Conservation (phyloP, 1,140 invertebrate genomes). For the Asobara japonica region DNA sequence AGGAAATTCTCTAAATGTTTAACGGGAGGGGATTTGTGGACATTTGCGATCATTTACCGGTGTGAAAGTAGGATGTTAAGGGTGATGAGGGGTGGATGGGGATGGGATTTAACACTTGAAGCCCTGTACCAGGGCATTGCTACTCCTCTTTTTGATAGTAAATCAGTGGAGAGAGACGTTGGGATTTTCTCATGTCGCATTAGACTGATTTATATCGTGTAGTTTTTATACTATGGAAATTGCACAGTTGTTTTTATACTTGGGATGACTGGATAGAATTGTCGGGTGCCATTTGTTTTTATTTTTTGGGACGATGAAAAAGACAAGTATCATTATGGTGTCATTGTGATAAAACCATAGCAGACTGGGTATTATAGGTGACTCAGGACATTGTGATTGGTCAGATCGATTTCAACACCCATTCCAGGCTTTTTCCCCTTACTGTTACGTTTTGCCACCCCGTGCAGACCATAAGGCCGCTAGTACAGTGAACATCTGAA, state of each 20-base stretch:
- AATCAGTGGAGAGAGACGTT: constrained; percentile 30
- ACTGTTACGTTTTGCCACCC: background rate
- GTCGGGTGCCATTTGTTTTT: background rate
- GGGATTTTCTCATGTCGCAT: constrained; percentile 26
- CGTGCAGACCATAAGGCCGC: background rate
- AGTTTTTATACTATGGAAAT: background rate
- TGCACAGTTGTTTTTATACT: background rate
- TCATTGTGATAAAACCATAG: constrained; percentile 27
- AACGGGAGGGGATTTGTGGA: constrained; percentile 19
- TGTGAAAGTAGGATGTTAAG: background rate
- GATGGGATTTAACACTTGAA: background rate
- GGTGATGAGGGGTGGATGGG: background rate
- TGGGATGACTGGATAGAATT: background rate
- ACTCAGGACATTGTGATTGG: constrained; percentile 7
- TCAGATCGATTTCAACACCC: background rate
- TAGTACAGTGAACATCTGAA: background rate
- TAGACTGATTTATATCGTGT: constrained; percentile 32
- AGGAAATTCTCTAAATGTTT: constrained; percentile 44
- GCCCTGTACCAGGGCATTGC: background rate
- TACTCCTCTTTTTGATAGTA: constrained; percentile 20
- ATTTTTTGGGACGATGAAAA: background rate
- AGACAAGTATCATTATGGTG: constrained; percentile 19
- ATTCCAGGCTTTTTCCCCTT: background rate
- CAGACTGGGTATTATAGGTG: constrained; percentile 27
- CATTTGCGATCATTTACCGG: constrained; percentile 21